Conservation (phyloP, 2,888 invertebrate genomes). For the Nezara viridula region DNA sequence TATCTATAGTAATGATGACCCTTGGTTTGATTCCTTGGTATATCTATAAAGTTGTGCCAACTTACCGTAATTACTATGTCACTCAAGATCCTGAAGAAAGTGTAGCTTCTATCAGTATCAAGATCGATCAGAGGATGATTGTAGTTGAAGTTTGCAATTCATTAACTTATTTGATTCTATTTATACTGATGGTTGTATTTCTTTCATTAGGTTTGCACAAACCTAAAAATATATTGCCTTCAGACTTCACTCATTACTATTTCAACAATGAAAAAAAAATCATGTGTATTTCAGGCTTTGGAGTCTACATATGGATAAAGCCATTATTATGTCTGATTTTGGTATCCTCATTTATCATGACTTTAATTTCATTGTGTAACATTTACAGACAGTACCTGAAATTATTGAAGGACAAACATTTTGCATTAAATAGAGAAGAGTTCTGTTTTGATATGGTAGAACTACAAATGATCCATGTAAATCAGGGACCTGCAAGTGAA, state of each 20-base stretch:
- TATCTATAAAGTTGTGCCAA: neutral
- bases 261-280: neutral
- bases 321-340: neutral
- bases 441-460: neutral
- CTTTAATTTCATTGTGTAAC: neutral
- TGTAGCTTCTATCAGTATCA: neutral
- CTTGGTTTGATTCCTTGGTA: conserved; percentile 5
- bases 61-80: neutral
- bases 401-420: neutral
- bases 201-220: neutral
- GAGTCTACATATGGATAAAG: neutral
- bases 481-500: neutral
- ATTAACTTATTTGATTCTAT: neutral
- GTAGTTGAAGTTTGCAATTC: neutral
- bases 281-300: neutral
- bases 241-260: neutral
- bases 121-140: neutral
- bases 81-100: neutral
- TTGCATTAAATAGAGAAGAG: neutral
- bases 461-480: neutral
- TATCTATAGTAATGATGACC: neutral
- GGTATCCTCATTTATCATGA: neutral
- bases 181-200: neutral
- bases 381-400: neutral
- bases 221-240: neutral